Percentiles rank a stretch among this genome's conserved stretches.
These are phyloP conservation scores for Eristalis pertinax DNA, from an alignment of 2,888 invertebrate species.

Conservation along the genomic window DNA sequence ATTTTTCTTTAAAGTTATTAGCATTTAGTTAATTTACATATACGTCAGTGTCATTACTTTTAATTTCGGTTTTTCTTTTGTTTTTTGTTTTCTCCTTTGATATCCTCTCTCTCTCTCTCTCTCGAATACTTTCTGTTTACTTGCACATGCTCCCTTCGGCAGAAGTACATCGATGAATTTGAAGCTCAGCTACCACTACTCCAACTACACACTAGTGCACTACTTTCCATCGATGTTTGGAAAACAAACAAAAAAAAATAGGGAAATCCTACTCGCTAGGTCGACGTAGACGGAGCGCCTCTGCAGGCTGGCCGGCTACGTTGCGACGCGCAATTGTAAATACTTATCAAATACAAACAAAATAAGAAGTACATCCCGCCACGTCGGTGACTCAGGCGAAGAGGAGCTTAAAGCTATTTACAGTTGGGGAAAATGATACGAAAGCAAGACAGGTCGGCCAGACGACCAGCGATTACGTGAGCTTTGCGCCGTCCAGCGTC, in stretches of 20 bases:
- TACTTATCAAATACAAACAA: slow-evolving; percentile 50
- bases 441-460: slow-evolving; percentile 12
- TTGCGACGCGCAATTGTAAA: slow-evolving; percentile 42
- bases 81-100: slow-evolving; percentile 16
- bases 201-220: slow-evolving; percentile 9
- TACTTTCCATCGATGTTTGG: slow-evolving; percentile 8
- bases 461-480: slow-evolving; percentile 75
- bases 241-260: neutral
- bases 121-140: slow-evolving; percentile 2
- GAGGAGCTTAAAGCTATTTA: slow-evolving; percentile 64
- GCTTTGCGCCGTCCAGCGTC: slow-evolving; percentile 80
- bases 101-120: no score
- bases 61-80: slow-evolving; percentile 42
- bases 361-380: slow-evolving; percentile 18
- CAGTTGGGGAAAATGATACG: slow-evolving; percentile 40
- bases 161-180: slow-evolving; percentile 18
- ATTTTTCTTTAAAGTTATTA: slow-evolving; percentile 59
- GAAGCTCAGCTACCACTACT: slow-evolving; percentile 15
- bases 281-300: neutral
- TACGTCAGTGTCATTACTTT: slow-evolving; percentile 51
- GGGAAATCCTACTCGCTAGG: neutral
- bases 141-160: slow-evolving; percentile 31
- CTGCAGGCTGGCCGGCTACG: slow-evolving; percentile 15
- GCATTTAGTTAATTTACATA: slow-evolving; percentile 64
- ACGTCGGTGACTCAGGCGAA: neutral